Evolutionary conservation across 1,140 invertebrate species (phyloP), one percentile per base, ranked within the genome.

Genomic region (Cephus cinctus): DNA sequence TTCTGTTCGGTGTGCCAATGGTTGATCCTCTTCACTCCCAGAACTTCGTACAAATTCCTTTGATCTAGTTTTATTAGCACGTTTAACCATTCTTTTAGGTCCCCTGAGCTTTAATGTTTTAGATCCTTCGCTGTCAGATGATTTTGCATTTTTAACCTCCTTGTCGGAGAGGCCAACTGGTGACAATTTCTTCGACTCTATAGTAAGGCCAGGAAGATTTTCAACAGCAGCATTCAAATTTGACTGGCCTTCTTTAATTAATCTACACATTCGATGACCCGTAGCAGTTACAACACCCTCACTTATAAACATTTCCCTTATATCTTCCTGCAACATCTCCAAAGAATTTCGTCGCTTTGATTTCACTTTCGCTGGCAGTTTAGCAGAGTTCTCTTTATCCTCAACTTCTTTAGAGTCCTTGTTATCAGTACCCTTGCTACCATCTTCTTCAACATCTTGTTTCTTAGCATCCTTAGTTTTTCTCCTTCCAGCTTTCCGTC

Each of bases 301-400:
- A 46, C 77, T 77, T 30, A 85, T 82, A 57, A 85, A 86, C 80
- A 85, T 85, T 50, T 86, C 83, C 49, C 80, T 76, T 27, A 86
- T 81, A 57, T 86, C 84, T 50, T 84, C 81, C 32, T 86, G 84
- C 5, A 86, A 69, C 58, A 78, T 75, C 52, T 83, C 77, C 27
- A 87, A 57, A 54, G 85, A 84, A 47, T 71, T 73, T 47, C 66
- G 62, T 35, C 70, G 59, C 35, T 63, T 65, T 15, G 30, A 47
- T 35, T 56, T 58, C 44, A 41, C 51, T 63, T 62, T 48, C 50
- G 36, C 27, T 31, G 44, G 32, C 50, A 25, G 39, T 12, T 36
- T 48, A 23, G 5, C 32, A 12, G 20, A 35, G 5, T 27, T 25
- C 32, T 36, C 16, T 16, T 40, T 45, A n/a, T 60, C 55, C 47